Conservation (phyloP, 2,113 vertebrate genomes). For the Sinocyclocheilus anshuiensis region DNA sequence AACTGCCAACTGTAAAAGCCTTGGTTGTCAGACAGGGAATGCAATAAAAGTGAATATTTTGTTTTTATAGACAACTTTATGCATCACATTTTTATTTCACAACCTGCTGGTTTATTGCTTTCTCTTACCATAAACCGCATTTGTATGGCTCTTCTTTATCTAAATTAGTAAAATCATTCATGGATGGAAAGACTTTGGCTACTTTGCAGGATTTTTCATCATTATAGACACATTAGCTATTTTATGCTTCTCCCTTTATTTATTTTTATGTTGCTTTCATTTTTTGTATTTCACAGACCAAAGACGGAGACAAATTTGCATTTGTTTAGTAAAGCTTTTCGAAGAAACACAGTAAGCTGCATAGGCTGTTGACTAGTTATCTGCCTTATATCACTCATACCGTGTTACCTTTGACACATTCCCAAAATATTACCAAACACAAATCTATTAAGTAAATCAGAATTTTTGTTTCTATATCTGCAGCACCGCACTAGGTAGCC, state of each 20-base stretch:
- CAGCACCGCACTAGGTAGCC: too few relatives aligned
- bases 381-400: too few relatives aligned
- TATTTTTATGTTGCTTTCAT: not conserved
- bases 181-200: not conserved
- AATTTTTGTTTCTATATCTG: too few relatives aligned
- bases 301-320: not conserved
- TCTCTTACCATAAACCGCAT: not conserved
- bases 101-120: slow-evolving; percentile 13
- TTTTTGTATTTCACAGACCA: not conserved
- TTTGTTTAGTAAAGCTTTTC: not conserved
- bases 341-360: not conserved
- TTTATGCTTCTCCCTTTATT: not conserved
- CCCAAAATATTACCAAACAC: too few relatives aligned
- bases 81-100: slow-evolving; percentile 6
- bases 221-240: not conserved
- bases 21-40: not conserved
- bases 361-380: too few relatives aligned
- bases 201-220: not conserved
- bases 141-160: not conserved
- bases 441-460: too few relatives aligned
- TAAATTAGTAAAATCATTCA: slow-evolving; percentile 1
- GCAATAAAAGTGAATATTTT: slow-evolving; percentile 16
- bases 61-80: slow-evolving; percentile 3
- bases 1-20: not conserved
- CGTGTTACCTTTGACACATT: too few relatives aligned